phyloP scores from a whole-genome alignment of 2,113 vertebrate species.

The Corydoras sp. region DNA sequence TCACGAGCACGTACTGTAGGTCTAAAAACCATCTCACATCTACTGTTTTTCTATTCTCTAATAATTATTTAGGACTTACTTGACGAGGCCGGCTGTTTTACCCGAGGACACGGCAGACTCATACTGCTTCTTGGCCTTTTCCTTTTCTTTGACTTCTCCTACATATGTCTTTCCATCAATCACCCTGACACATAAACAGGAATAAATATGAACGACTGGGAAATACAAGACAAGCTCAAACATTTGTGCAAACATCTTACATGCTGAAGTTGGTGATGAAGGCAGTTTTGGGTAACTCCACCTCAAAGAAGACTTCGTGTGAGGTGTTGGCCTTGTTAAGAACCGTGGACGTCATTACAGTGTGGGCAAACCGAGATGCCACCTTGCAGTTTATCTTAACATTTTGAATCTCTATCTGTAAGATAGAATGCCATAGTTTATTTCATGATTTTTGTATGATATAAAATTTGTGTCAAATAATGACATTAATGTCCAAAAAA shows the following conservation, averaged over 20 bases:
- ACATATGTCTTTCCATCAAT: constrained; percentile 73
- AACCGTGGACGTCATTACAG: constrained; percentile 80
- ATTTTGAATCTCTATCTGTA: constrained; percentile 58
- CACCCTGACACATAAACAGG: constrained; percentile 62
- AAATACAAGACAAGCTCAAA: neutral
- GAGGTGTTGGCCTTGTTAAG: constrained; percentile 73
- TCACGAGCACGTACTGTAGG: too few relatives aligned
- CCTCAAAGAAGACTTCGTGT: constrained; percentile 80
- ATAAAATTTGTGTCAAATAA: too few relatives aligned
- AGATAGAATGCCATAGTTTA: neutral
- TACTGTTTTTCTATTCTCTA: too few relatives aligned
- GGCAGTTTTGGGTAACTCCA: constrained; percentile 89
- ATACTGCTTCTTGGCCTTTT: constrained; percentile 81
- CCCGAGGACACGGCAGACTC: constrained; percentile 79
- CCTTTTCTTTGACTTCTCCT: constrained; percentile 85
- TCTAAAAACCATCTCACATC: too few relatives aligned
- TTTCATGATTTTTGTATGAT: neutral
- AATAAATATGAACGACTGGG: neutral
- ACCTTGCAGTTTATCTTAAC: constrained; percentile 80
- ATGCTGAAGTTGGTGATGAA: constrained; percentile 96
- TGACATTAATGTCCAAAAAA: too few relatives aligned
- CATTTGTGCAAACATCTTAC: constrained; percentile 45
- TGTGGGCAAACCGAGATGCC: constrained; percentile 82
- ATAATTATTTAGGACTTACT: constrained; percentile 60
- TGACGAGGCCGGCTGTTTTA: constrained; percentile 83